Conservation (phyloP, 2,113 vertebrate genomes). For the Nematolebias whitei region DNA sequence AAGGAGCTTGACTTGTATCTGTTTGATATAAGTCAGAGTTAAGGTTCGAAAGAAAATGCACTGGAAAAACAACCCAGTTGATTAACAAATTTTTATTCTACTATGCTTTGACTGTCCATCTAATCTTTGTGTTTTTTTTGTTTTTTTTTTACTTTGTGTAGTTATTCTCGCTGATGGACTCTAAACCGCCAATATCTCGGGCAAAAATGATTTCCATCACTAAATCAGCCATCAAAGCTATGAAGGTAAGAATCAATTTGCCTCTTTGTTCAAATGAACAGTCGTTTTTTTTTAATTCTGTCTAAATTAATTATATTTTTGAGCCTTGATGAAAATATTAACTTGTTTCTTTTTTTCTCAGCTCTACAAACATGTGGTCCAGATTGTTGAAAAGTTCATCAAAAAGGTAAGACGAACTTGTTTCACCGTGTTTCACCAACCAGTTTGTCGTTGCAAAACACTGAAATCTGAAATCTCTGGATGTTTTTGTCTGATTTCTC, state of each 20-base stretch:
- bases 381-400: constrained; percentile 99
- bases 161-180: constrained; percentile 98
- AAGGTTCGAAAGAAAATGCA: background rate
- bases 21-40: background rate
- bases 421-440: background rate
- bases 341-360: constrained; percentile 62
- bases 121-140: background rate
- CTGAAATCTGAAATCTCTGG: background rate
- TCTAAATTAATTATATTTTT: background rate
- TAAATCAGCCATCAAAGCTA: constrained; percentile 99
- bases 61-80: background rate
- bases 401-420: constrained; percentile 87
- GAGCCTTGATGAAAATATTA: background rate
- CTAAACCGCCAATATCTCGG: constrained; percentile 97
- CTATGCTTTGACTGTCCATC: too few species aligned
- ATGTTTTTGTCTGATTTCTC: background rate
- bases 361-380: constrained; percentile 99
- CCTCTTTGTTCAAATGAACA: background rate
- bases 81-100: too few species aligned
- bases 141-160: constrained; percentile 57
- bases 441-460: background rate
- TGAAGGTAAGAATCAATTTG: constrained; percentile 87
- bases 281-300: background rate
- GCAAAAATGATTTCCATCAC: constrained; percentile 99
- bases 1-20: background rate